These are phyloP conservation scores for Lepidocolaptes lacrymiger DNA, from an alignment of 2,797 vertebrate genomes.

Conservation along the genomic window DNA sequence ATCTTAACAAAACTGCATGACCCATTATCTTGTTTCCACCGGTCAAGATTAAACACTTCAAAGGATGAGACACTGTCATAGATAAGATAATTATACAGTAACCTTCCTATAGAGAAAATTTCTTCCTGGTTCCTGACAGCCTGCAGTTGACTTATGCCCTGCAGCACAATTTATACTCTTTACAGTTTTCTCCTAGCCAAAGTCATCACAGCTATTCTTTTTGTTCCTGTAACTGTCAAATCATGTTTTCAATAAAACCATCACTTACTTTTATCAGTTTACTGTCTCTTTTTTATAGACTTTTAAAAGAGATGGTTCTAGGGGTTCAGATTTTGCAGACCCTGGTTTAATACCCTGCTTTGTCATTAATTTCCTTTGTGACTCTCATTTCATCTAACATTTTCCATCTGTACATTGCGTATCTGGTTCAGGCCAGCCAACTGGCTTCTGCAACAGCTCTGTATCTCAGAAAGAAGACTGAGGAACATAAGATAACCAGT, in stretches of 20 bases:
- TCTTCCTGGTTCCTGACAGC: background rate
- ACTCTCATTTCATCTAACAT: background rate
- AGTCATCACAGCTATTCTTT: background rate
- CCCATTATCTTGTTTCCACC: background rate
- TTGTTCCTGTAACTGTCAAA: background rate
- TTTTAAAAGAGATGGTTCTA: background rate
- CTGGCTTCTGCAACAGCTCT: background rate
- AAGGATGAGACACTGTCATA: background rate
- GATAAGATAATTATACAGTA: constrained; percentile 13
- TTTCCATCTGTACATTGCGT: background rate
- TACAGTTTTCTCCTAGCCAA: background rate
- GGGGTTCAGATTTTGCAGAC: background rate
- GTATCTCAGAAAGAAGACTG: background rate
- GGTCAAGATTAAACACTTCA: constrained; percentile 3
- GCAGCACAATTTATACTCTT: background rate
- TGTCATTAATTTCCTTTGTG: background rate
- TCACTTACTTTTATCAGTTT: background rate
- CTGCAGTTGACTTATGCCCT: background rate
- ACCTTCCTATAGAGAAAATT: background rate
- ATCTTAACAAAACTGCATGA: background rate
- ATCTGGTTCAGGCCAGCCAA: background rate
- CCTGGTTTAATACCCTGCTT: background rate
- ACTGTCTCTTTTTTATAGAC: background rate
- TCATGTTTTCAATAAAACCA: background rate
- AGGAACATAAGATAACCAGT: background rate